Percentiles rank a stretch among this genome's conserved stretches.
phyloP scores from a whole-genome alignment of 2,113 vertebrate genomes.

The Ctenomys sociabilis region DNA sequence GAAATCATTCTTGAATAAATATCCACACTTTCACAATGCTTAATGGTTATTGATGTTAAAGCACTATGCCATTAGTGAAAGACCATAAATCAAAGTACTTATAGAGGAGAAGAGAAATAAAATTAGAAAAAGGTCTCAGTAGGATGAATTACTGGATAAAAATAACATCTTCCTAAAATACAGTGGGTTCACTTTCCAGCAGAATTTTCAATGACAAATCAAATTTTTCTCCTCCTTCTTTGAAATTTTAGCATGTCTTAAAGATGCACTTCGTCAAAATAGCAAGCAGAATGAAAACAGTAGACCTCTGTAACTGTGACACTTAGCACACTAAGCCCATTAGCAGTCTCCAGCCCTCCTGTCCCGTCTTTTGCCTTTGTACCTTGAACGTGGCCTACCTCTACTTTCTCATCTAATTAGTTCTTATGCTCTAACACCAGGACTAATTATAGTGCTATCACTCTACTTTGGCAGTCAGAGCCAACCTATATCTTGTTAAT shows the following conservation, averaged over 20 bases:
- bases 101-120: conserved; percentile 31
- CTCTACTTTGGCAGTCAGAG: neutral
- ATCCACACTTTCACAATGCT: neutral
- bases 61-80: conserved; percentile 5
- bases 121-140: neutral
- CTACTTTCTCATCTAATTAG: neutral
- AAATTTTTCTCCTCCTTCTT: neutral
- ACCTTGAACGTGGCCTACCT: neutral
- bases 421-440: neutral
- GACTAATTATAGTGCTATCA: neutral
- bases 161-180: neutral
- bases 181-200: neutral
- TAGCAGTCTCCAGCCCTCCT: neutral
- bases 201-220: conserved; percentile 8
- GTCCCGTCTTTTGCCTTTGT: rapidly evolving
- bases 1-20: conserved; percentile 62
- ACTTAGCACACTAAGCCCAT: neutral
- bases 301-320: neutral
- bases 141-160: conserved; percentile 36
- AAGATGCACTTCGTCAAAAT: neutral
- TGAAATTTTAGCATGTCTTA: neutral
- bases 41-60: conserved; percentile 49
- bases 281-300: neutral
- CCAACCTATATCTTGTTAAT: neutral
- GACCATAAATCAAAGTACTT: conserved; percentile 56